Base-by-base conservation (phyloP, 2,797 vertebrate species). In the Gymnoscopelus braueri region DNA sequence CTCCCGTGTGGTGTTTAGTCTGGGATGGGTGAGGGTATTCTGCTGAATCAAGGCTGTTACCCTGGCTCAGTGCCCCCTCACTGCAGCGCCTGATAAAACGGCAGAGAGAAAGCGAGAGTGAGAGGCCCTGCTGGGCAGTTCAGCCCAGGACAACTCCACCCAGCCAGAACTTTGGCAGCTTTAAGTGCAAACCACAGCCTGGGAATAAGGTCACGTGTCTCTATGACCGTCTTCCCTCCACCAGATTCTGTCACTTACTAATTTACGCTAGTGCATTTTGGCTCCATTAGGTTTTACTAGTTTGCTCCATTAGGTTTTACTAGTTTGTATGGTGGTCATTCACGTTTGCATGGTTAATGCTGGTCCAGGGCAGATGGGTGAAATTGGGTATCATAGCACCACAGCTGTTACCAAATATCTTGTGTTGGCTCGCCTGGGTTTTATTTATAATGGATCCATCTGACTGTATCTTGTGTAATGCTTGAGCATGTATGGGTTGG, bases 31-130 rank as follows among this genome's bases (percentile, higher is more conserved):
- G 23, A 14, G 60, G 44, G 52, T 67, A 57, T 81, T 80, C 56
- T 80, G 79, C 75, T 67, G 66, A 83, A 71, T 81, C 71, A 77
- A 84, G 78, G 60, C 74, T 23, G 67, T 82, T 68, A 72, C 73
- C 67, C 61, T 84, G 83, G 81, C 78, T 26, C 74, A 49, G 72
- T 84, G 81, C 82, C 80, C 60, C 65, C 58, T 64, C 79, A 72
- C 78, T 85, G 72, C 85, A 86, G 84, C 52, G 56, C 67, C 71
- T 74, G 61, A 80, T 80, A 79, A 77, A 84, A 67, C 71, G 32
- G 49, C 69, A 55, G 32, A 29, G 65, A 48, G 65, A 59, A 52
- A 53, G 50, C 58, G 19, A 23, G 23, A 6, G 50, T 47, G 35
- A 4, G 35, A 66, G 69, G 53, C 70, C 59, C 32, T 35, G 65